Evolutionary conservation across 2,797 vertebrate genomes (phyloP).

Genomic region (Sebastes cheni): DNA sequence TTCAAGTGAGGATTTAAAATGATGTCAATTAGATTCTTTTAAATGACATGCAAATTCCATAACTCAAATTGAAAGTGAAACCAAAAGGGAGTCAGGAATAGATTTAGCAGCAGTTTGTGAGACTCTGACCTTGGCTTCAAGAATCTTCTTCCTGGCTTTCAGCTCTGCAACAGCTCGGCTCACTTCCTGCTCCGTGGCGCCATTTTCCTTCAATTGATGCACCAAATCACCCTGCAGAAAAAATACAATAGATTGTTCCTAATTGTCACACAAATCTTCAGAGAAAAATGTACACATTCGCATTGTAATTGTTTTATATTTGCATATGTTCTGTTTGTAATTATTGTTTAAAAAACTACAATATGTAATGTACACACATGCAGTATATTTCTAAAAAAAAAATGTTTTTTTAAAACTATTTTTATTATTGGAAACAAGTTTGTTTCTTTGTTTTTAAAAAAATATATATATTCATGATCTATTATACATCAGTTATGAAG

Average conservation of each 20-base stretch:
- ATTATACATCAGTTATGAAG: neutral
- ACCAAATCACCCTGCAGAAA: constrained; percentile 52
- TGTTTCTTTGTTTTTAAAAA: too few species aligned
- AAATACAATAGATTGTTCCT: neutral
- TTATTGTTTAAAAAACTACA: neutral
- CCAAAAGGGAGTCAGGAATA: neutral
- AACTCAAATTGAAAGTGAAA: neutral
- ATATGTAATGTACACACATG: neutral
- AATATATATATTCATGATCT: neutral
- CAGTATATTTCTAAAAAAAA: neutral
- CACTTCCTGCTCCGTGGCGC: constrained; percentile 75
- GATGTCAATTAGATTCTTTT: neutral
- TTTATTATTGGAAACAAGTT: neutral
- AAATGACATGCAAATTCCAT: neutral
- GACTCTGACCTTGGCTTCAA: constrained; percentile 89
- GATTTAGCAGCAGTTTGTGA: neutral
- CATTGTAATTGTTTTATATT: rapidly evolving
- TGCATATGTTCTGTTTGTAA: neutral
- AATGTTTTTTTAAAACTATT: neutral
- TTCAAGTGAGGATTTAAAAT: constrained; percentile 42
- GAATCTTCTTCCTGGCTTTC: constrained; percentile 89
- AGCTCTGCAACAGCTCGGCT: constrained; percentile 91
- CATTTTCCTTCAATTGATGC: constrained; percentile 42
- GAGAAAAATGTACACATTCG: neutral
- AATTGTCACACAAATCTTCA: neutral